These are phyloP conservation scores for Cacoxenus indagator DNA, from an alignment of 2,888 invertebrate species.

Conservation along the genomic window DNA sequence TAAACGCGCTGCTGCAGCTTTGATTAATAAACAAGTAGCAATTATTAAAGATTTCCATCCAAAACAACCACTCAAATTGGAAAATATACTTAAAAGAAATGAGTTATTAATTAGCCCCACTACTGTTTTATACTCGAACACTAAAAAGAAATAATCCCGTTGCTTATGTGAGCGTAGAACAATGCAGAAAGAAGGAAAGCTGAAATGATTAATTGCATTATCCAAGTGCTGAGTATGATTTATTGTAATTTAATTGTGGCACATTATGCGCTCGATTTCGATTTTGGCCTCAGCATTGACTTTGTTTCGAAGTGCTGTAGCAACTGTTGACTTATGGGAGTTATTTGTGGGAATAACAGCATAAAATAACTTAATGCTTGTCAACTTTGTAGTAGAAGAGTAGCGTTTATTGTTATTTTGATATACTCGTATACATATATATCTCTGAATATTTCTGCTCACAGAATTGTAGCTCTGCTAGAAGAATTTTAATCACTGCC, in stretches of 20 bases:
- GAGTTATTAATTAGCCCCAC: slow-evolving; percentile 60
- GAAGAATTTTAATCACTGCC: too few species aligned
- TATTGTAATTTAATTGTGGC: slow-evolving; percentile 65
- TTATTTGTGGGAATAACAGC: not conserved
- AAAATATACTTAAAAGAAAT: slow-evolving; percentile 37
- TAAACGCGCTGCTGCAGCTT: not conserved
- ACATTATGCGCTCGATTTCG: slow-evolving; percentile 64
- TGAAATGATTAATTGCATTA: slow-evolving; percentile 58
- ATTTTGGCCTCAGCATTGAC: slow-evolving; percentile 33
- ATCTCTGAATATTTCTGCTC: too few species aligned
- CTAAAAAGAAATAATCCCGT: slow-evolving; percentile 11
- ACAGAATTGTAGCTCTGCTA: too few species aligned
- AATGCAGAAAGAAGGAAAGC: slow-evolving; percentile 30
- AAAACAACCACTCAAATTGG: not conserved
- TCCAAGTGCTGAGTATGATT: slow-evolving; percentile 55
- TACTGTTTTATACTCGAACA: slow-evolving; percentile 32
- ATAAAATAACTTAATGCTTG: slow-evolving; percentile 1
- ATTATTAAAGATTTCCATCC: not conserved
- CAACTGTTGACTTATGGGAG: not conserved
- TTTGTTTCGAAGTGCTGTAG: not conserved
- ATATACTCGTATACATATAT: too few species aligned
- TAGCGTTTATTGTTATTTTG: not conserved
- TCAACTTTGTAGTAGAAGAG: not conserved
- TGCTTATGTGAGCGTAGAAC: slow-evolving; percentile 13
- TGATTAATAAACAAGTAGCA: not conserved